Percentiles rank a stretch among this genome's conserved stretches.
These are phyloP conservation scores for Linnaemya tessellans DNA, from an alignment of 2,888 invertebrate species.

Conservation along the genomic window DNA sequence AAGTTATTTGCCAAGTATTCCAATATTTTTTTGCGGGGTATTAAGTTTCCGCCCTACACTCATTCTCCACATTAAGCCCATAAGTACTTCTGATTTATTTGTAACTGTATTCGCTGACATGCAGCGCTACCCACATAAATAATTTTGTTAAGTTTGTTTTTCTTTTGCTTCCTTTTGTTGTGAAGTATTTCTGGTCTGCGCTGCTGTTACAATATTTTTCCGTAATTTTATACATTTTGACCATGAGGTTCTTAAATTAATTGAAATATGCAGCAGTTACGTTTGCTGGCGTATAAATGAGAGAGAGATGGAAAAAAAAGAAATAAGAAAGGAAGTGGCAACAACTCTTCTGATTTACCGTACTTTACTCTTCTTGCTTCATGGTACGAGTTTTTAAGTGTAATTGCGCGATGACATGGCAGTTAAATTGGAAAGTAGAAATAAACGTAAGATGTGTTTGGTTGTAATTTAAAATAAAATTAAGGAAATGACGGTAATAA, in stretches of 20 bases:
- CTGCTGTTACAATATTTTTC: background rate
- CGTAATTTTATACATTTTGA: constrained; percentile 26
- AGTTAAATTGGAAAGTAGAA: constrained; percentile 12
- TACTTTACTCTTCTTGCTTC: constrained; percentile 7
- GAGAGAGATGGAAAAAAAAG: no score
- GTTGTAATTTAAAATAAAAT: background rate
- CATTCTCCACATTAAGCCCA: background rate
- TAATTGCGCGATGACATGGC: constrained; percentile 52
- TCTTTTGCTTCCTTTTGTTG: background rate
- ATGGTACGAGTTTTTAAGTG: constrained; percentile 27
- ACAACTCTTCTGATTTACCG: constrained; percentile 50
- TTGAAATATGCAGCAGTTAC: constrained; percentile 56
- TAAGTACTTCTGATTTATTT: background rate
- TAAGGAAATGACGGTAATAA: background rate
- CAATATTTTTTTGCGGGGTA: background rate
- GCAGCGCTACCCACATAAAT: background rate
- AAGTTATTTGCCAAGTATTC: background rate
- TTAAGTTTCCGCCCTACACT: background rate
- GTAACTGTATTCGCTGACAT: background rate
- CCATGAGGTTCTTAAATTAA: constrained; percentile 55
- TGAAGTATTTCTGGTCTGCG: background rate
- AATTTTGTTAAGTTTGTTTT: background rate
- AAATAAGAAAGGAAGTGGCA: constrained; percentile 40
- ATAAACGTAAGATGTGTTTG: background rate
- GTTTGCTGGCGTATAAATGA: constrained; percentile 47